These are phyloP conservation scores for Tridacna crocea DNA, from an alignment of 2,888 invertebrate species.

Conservation along the genomic window DNA sequence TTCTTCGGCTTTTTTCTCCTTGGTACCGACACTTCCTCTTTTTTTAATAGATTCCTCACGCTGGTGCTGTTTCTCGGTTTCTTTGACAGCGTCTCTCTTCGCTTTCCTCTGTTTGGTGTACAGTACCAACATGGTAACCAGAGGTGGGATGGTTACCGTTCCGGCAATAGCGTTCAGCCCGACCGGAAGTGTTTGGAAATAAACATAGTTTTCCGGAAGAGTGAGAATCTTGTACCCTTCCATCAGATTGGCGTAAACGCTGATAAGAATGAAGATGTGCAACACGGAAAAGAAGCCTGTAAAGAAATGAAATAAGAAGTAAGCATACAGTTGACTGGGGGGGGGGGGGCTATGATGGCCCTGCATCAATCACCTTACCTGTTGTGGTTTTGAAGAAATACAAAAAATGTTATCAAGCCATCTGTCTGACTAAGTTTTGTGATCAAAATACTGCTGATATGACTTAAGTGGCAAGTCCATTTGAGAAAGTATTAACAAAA, in stretches of 20 bases:
- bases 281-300: conserved; percentile 3
- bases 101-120: conserved; percentile 16
- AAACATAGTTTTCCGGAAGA: conserved; percentile 19
- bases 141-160: conserved; percentile 6
- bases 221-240: not conserved
- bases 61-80: not conserved
- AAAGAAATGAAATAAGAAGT: not conserved
- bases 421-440: too few relatives aligned
- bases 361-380: too few relatives aligned
- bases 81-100: not conserved
- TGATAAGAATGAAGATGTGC: conserved; percentile 9
- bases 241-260: conserved; percentile 7
- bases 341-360: too few relatives aligned
- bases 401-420: too few relatives aligned
- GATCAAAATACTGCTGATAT: too few relatives aligned
- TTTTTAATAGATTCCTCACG: conserved; percentile 8
- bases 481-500: too few relatives aligned
- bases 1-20: not conserved
- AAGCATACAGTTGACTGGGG: not conserved
- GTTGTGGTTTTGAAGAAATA: too few relatives aligned
- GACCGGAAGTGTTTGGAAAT: conserved; percentile 23
- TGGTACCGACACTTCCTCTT: not conserved
- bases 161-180: conserved; percentile 18
- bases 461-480: too few relatives aligned
- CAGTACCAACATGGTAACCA: conserved; percentile 19